phyloP scores from a whole-genome alignment of 2,797 vertebrate species.

The Sardinella longiceps region DNA sequence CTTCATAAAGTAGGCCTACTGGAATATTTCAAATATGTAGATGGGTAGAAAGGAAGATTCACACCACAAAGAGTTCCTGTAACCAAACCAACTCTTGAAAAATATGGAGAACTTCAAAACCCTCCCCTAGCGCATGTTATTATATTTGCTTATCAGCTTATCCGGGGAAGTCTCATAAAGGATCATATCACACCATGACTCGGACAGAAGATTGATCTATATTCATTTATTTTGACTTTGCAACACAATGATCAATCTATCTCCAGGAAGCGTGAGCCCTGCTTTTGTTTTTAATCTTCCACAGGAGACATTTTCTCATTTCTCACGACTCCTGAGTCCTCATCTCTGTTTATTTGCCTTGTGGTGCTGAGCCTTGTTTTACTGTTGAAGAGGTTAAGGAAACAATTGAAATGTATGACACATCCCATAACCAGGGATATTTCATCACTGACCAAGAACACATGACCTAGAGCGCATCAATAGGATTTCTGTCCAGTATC shows the following conservation, averaged over 20 bases:
- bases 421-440: background rate
- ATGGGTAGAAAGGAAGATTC: background rate
- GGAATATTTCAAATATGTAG: too few relatives aligned
- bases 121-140: background rate
- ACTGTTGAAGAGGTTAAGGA: constrained; percentile 19
- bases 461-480: background rate
- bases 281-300: background rate
- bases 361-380: background rate
- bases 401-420: constrained; percentile 5
- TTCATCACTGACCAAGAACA: background rate
- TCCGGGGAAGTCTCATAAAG: background rate
- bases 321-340: background rate
- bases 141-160: constrained; percentile 4
- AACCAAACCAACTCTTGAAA: background rate
- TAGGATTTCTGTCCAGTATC: background rate
- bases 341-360: constrained; percentile 11
- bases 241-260: background rate
- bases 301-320: background rate
- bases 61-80: background rate
- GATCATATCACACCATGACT: background rate
- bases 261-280: background rate
- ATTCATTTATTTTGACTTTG: constrained; percentile 1
- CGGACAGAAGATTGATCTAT: background rate
- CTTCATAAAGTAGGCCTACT: background rate
- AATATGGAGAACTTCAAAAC: background rate